These are phyloP conservation scores for Myotis myotis DNA, from an alignment of 2,797 vertebrate species.

Conservation along the genomic window DNA sequence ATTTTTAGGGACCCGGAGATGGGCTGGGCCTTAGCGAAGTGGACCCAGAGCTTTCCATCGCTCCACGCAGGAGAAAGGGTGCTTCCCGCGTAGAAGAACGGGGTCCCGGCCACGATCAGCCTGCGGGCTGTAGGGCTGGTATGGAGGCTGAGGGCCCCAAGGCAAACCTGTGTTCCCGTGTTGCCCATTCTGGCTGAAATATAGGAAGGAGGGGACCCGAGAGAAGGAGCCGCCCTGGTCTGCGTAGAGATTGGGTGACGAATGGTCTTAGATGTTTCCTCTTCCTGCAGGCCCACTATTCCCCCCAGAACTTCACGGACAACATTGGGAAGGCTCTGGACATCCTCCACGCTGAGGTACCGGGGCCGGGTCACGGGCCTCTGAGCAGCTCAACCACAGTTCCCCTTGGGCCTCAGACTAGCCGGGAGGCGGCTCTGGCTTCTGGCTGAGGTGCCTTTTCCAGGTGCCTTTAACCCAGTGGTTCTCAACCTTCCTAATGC, in stretches of 20 bases:
- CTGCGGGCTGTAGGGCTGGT: not conserved
- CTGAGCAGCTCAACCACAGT: not conserved
- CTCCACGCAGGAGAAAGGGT: not conserved
- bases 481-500: too few relatives aligned
- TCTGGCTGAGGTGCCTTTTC: not conserved
- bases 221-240: not conserved
- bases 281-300: slow-evolving; percentile 72
- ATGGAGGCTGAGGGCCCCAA: not conserved
- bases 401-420: not conserved
- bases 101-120: not conserved
- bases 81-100: not conserved
- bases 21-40: not conserved
- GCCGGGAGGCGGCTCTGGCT: not conserved
- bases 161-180: not conserved
- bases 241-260: not conserved
- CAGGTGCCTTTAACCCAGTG: not conserved
- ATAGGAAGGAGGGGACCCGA: not conserved
- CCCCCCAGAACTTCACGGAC: slow-evolving; percentile 81
- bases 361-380: rapidly evolving
- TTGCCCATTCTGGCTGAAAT: not conserved
- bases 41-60: not conserved
- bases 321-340: slow-evolving; percentile 81
- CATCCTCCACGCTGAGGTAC: slow-evolving; percentile 84
- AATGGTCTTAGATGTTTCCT: not conserved
- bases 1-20: not conserved